Conservation (phyloP, 2,113 vertebrate genomes). For the Cyprinodon variegatus region DNA sequence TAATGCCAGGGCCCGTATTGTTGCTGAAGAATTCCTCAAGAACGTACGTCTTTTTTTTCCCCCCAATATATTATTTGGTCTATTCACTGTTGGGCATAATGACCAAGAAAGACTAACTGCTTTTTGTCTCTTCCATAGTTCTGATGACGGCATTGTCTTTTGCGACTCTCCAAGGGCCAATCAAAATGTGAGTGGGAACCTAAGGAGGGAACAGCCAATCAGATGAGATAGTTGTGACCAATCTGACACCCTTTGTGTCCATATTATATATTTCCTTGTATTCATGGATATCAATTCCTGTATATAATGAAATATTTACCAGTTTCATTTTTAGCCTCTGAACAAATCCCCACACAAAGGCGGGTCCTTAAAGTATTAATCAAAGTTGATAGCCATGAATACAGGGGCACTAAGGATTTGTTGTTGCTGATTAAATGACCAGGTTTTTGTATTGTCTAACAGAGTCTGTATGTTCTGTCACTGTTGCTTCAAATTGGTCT, state of each 20-base stretch:
- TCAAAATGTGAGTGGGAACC: constrained; percentile 35
- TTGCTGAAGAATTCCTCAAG: constrained; percentile 98
- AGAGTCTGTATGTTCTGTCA: constrained; percentile 36
- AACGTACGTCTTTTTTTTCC: constrained; percentile 79
- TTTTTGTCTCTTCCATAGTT: constrained; percentile 58
- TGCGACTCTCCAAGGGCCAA: constrained; percentile 37
- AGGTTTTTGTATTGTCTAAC: constrained; percentile 59
- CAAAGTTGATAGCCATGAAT: constrained; percentile 61
- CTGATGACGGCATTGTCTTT: constrained; percentile 54
- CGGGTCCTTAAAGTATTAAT: constrained; percentile 75
- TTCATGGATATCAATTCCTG: constrained; percentile 68
- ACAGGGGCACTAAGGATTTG: constrained; percentile 39
- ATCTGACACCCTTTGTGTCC: constrained; percentile 38
- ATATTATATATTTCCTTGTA: constrained; percentile 54
- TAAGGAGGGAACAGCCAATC: constrained; percentile 58
- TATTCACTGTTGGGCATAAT: background rate
- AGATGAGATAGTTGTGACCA: constrained; percentile 51
- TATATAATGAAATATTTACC: constrained; percentile 76
- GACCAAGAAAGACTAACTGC: background rate
- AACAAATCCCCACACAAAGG: constrained; percentile 77
- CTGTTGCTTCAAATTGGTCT: constrained; percentile 43
- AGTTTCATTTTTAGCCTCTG: constrained; percentile 72
- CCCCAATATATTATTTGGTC: too few species aligned
- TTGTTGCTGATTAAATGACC: constrained; percentile 34
- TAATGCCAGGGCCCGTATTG: constrained; percentile 94